Base-by-base conservation (phyloP, 1,140 invertebrate species). In the Cyclina sinensis region DNA sequence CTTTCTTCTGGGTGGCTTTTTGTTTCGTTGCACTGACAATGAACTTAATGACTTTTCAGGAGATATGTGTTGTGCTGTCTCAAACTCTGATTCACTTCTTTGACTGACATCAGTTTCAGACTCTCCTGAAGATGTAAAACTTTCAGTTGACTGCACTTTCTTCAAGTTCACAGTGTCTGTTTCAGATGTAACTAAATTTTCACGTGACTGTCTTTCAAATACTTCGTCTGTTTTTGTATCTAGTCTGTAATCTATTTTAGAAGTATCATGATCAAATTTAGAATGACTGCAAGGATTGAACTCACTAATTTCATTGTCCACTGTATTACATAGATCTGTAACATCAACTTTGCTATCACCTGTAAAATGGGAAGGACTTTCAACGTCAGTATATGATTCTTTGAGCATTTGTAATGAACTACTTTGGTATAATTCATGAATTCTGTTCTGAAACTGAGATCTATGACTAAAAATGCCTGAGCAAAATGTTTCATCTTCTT, bases 391-490 rank as follows among this genome's bases (percentile, higher is more conserved):
- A 37, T 83, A 83, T 37, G 80, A 83, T 30, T 65, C 80, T 48
- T 83, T 65, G 80, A 83, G 80, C 80, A 83, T 35, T 37, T 83
- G 54, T 46, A 83, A 68, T 43, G 80, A 83, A 46, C 62, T 70
- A 46, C 30, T 79, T 43, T 2, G 14, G 27, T 73, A 27, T 43
- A 16, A 4, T 43, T 21, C 70, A 73, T 73, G 70, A 32, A 9
- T 14, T 30, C 24, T 65, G 4, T 65, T 27, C 51, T 57, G 51
- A 65, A 27, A 65, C 54, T 57, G 54, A 65, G 62, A 65, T 65
- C 32, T n/a, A 65, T 30, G 1, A 65, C 4, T 65, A 65, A 9
- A 14, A 65, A 65, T 14, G 30, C 24, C 30, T 65, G 62, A 65
- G 62, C 62, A 65, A 65, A 65, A 7, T 30, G 30, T 30, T 7